phyloP scores from a whole-genome alignment of 2,888 invertebrate genomes.

The Melanotus villosus region DNA sequence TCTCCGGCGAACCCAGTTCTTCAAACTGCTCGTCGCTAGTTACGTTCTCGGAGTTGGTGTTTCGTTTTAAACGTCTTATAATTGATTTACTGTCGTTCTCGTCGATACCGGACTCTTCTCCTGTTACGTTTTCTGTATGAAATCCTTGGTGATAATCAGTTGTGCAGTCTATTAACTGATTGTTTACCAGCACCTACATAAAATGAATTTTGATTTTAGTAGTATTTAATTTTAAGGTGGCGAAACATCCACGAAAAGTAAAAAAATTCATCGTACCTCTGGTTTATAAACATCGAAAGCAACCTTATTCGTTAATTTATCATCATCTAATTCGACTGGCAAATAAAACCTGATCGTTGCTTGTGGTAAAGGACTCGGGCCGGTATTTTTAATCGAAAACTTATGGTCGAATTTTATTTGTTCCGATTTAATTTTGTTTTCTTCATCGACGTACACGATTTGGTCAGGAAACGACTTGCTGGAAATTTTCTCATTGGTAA shows the following conservation, averaged over 20 bases:
- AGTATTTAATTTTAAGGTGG: not conserved
- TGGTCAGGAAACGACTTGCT: constrained; percentile 52
- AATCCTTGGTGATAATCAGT: constrained; percentile 29
- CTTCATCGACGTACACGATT: constrained; percentile 49
- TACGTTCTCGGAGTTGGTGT: not conserved
- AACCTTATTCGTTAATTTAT: not conserved
- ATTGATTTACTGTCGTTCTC: not conserved
- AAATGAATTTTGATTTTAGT: too few relatives aligned
- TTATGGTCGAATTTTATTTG: constrained; percentile 49
- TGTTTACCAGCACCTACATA: constrained; percentile 26
- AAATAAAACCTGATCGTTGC: constrained; percentile 14
- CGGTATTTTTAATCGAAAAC: constrained; percentile 53
- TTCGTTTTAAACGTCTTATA: constrained; percentile 22
- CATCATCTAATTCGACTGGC: constrained; percentile 26
- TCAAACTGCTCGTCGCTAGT: not conserved
- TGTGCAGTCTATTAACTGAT: constrained; percentile 30
- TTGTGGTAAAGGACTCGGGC: constrained; percentile 50
- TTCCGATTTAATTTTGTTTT: constrained; percentile 37
- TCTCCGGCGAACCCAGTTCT: not conserved
- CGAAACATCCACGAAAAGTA: not conserved
- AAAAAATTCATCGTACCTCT: constrained; percentile 26
- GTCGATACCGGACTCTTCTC: constrained; percentile 23
- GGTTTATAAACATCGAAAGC: constrained; percentile 37
- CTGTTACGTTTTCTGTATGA: constrained; percentile 7
- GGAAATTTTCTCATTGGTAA: constrained; percentile 19